Evolutionary conservation across 2,113 vertebrate species (phyloP).

Genomic region (Proteles cristata): DNA sequence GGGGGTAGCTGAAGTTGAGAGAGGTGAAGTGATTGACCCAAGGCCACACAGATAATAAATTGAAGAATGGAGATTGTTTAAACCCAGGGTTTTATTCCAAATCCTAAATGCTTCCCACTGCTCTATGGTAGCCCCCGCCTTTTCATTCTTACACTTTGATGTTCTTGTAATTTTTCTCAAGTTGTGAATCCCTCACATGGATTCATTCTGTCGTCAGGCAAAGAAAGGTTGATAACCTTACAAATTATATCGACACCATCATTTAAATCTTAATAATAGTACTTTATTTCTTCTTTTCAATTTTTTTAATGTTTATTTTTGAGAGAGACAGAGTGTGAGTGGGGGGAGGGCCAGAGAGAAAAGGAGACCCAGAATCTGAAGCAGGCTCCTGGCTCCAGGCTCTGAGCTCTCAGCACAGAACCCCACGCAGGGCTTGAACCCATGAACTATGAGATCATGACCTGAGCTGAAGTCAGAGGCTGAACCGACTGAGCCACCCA

Average conservation of each 20-base stretch:
- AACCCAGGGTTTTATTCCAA: not conserved
- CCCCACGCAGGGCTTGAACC: too few species aligned
- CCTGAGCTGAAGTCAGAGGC: too few species aligned
- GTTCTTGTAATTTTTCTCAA: not conserved
- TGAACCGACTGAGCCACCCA: too few species aligned
- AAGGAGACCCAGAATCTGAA: too few species aligned
- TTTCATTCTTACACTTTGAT: not conserved
- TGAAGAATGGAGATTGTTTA: not conserved
- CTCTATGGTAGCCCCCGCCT: not conserved
- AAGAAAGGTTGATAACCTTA: constrained; percentile 26
- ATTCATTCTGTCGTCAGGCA: not conserved
- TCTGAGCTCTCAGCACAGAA: too few species aligned
- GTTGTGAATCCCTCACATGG: not conserved
- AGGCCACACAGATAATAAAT: not conserved
- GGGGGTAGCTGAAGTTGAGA: not conserved
- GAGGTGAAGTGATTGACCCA: not conserved
- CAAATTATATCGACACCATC: not conserved
- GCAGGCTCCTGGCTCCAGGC: too few species aligned
- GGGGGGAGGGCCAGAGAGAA: too few species aligned
- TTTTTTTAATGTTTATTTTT: too few species aligned
- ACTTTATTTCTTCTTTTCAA: not conserved
- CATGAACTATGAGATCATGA: too few species aligned
- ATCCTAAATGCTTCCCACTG: not conserved
- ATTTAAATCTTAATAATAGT: not conserved
- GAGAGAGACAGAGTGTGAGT: too few species aligned